Base-by-base conservation (phyloP, 2,797 vertebrate species). In the Telmatherina bonti region DNA sequence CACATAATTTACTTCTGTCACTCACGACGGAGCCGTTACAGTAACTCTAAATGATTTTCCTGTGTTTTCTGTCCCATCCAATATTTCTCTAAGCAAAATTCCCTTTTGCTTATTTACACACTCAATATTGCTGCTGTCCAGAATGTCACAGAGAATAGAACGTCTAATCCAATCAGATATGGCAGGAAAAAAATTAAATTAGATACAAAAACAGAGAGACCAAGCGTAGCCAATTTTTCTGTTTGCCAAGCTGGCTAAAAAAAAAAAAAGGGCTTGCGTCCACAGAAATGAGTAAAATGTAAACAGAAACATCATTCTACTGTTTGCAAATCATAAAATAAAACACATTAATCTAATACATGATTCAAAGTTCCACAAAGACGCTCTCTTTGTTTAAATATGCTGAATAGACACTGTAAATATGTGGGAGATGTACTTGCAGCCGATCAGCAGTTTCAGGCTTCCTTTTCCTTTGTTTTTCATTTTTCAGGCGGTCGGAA, bases 1-100 rank as follows among this genome's bases (percentile, higher is more conserved):
- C 51, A 1, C 1, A 10, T 58, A 45, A 83, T 87, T 79, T 24
- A 60, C 24, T 74, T 76, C 74, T 77, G 79, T 57, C 81, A 79
- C 51, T 87, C 79, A 78, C 57, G 49, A 38, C 10, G 20, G 27
- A 47, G 22, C 31, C 1, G 36, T 43, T 62, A 22, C 57, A 63
- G 10, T 70, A 55, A 62, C 69, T 70, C 65, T 3, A 64, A 65
- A 72, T 16, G 7, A 74, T 60, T 71, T 31, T 0, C 43, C 53
- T 38, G 8, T 72, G 27, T 74, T 62, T 41, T 51, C 27, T 33
- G 45, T 55, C 33, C 29, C 6, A 1, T 53, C 47, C 62, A 38
- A 36, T 70, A 35, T 58, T 65, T 62, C 7, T 24, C 30, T 20
- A 16, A 5, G 5, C 24, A 73, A 58, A 72, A 6, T 72, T 60